Percentiles rank a stretch among this genome's conserved stretches.
Evolutionary conservation across 1,140 invertebrate species (phyloP).

Genomic region (Popillia japonica): DNA sequence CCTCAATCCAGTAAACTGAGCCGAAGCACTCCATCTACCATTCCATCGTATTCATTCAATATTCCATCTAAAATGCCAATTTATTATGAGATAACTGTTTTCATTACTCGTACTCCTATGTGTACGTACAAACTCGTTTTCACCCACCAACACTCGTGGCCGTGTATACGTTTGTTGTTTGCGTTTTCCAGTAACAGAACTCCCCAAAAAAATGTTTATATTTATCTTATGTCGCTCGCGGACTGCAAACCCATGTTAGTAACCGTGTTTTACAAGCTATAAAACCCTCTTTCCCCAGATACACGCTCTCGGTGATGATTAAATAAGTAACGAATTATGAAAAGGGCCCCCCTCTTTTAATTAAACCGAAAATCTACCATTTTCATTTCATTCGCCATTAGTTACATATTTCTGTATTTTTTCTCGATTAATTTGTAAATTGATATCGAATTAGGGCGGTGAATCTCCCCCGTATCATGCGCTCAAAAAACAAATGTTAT

Average conservation of each 20-base stretch:
- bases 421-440: background rate
- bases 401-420: background rate
- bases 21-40: constrained; percentile 35
- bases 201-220: background rate
- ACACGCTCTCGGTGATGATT: background rate
- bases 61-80: constrained; percentile 45
- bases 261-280: background rate
- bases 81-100: constrained; percentile 43
- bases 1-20: constrained; percentile 37
- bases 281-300: background rate
- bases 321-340: constrained; percentile 11
- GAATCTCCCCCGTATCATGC: too few species aligned
- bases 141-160: too few species aligned
- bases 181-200: background rate
- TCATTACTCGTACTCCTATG: constrained; percentile 16
- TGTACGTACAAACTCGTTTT: background rate
- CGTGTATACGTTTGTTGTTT: background rate
- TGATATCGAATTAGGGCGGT: background rate
- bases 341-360: background rate
- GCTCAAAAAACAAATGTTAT: too few species aligned
- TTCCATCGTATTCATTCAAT: constrained; percentile 39
- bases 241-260: background rate
- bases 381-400: background rate
- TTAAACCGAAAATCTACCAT: background rate
- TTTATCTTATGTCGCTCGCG: constrained; percentile 11